phyloP scores from a whole-genome alignment of 2,797 vertebrate species.

The Chrysocyon brachyurus region DNA sequence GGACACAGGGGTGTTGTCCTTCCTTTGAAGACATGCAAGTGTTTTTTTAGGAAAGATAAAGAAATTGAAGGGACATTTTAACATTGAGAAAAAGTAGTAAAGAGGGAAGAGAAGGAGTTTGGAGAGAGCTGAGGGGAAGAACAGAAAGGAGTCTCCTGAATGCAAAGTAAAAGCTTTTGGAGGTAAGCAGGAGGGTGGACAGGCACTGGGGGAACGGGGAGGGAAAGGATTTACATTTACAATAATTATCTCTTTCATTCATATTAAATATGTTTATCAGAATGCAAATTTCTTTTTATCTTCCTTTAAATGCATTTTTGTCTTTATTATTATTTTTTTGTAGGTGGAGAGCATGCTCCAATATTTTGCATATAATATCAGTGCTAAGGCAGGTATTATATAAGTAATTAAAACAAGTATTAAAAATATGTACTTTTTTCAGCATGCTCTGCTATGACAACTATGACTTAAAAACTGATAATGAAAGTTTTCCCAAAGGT shows the following conservation, averaged over 20 bases:
- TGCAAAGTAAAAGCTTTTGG: background rate
- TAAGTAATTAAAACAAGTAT: conserved; percentile 38
- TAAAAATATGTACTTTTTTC: background rate
- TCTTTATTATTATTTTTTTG: background rate
- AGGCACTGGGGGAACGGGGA: background rate
- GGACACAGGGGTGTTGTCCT: background rate
- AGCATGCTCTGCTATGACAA: background rate
- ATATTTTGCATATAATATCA: conserved; percentile 23
- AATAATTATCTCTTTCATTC: background rate
- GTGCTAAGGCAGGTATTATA: background rate
- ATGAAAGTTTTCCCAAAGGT: conserved; percentile 9
- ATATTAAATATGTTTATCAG: background rate
- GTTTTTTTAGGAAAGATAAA: background rate
- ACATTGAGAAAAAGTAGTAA: background rate
- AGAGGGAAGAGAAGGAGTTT: background rate
- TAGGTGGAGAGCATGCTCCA: background rate
- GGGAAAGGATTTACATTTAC: background rate
- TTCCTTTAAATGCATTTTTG: background rate
- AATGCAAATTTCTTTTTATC: background rate
- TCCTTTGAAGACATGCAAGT: background rate
- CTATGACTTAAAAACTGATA: conserved; percentile 50
- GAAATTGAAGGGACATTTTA: background rate
- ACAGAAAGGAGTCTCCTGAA: background rate
- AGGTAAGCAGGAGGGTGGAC: background rate
- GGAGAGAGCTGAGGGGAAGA: background rate